Base-by-base conservation (phyloP, 2,113 vertebrate species). In the Zosterops pallidus region DNA sequence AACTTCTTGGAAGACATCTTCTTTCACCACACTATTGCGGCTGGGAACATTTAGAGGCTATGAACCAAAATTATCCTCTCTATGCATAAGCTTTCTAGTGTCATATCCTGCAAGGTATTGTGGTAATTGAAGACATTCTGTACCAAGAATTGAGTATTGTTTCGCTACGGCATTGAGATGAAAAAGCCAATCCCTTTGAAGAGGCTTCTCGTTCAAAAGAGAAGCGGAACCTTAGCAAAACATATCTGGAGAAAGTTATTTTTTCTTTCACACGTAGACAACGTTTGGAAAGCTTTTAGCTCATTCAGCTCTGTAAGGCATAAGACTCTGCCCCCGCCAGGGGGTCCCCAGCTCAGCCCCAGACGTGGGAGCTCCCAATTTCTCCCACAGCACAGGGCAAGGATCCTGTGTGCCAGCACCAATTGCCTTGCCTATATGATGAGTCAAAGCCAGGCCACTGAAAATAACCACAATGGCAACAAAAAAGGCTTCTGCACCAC, bases 1-100 rank as follows among this genome's bases (percentile, higher is more conserved):
- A 99, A 99, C 99, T 99, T 98, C 99, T 99, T 99, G 98, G 98
- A 99, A 99, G 99, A 99, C 99, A 99, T 98, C 98, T 98, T 98
- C 99, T 99, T 99, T 99, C 99, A 99, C 98, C 98, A 97, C 97
- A 50, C 93, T 96, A 98, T 98, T 98, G 97, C 97, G 17, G 90
- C 81, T 29, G 37, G 84, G 98, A 96, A 98, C 98, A 98, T 96
- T 98, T 97, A 97, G 98, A 98, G 97, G 96, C 98, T 98, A 93
- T 96, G 96, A 98, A 98, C 98, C 98, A 95, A 98, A 98, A 98
- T 97, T 97, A 92, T 97, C 98, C 98, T 98, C 97, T 98, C 96
- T 97, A 96, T 96, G 95, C 57, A 60, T 94, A 95, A 62, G 86
- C 41, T 91, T 95, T 96, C 93, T 83, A 86, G 86, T 96, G 86